phyloP scores from a whole-genome alignment of 2,888 invertebrate genomes.

The Octodonta nipae region DNA sequence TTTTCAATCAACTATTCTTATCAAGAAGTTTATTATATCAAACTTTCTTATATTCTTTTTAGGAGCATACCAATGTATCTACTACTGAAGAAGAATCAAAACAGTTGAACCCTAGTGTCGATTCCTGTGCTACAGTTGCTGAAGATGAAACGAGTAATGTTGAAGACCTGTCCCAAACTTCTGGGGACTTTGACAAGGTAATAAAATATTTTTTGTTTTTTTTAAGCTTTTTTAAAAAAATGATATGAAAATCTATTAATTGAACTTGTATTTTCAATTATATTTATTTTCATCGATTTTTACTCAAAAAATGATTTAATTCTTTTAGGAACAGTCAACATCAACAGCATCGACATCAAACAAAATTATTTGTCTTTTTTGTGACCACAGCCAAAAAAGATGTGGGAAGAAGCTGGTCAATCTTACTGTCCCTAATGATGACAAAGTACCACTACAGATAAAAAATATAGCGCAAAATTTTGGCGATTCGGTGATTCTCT shows the following conservation, averaged over 20 bases:
- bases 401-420: conserved; percentile 3
- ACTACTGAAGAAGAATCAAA: conserved; percentile 9
- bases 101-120: conserved; percentile 9
- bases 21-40: not conserved
- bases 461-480: conserved; percentile 5
- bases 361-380: conserved; percentile 3
- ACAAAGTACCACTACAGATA: conserved; percentile 1
- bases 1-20: not conserved
- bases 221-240: conserved; percentile 6
- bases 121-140: conserved; percentile 9
- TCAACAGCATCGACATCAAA: conserved; percentile 5
- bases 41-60: conserved; percentile 3
- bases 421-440: conserved; percentile 6
- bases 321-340: conserved; percentile 5
- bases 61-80: conserved; percentile 9
- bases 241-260: conserved; percentile 3
- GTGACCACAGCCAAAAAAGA: not conserved
- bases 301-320: conserved; percentile 6
- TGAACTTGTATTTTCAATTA: not conserved
- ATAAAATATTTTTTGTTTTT: conserved; percentile 7
- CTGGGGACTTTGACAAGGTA: conserved; percentile 9
- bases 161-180: conserved; percentile 9
- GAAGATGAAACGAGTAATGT: conserved; percentile 10
- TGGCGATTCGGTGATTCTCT: conserved; percentile 6
- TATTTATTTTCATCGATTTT: not conserved